These are phyloP conservation scores for Archips crataeganus DNA, from an alignment of 2,888 invertebrate genomes.

Conservation along the genomic window DNA sequence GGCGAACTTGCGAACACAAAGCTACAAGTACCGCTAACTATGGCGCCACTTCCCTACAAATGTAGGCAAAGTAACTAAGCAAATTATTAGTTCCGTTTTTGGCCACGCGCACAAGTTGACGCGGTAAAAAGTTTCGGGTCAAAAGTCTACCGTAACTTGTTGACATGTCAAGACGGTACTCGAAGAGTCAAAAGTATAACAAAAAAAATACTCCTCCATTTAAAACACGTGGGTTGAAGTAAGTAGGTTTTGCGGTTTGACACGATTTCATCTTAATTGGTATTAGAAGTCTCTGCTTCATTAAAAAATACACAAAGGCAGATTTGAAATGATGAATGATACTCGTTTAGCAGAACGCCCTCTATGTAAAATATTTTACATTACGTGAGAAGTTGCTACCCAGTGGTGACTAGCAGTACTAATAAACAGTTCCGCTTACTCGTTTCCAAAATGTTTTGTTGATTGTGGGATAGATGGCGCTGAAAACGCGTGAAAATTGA, in stretches of 20 bases:
- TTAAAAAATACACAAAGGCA: neutral
- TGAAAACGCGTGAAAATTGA: neutral
- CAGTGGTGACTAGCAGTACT: conserved; percentile 52
- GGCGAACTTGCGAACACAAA: neutral
- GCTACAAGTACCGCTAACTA: neutral
- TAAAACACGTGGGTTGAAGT: conserved; percentile 35
- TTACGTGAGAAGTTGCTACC: conserved; percentile 38
- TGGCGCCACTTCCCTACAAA: neutral
- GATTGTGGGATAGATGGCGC: conserved; percentile 45
- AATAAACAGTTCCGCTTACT: neutral
- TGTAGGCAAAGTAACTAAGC: neutral
- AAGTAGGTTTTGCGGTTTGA: conserved; percentile 49
- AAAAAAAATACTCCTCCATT: conserved; percentile 13
- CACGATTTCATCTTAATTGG: conserved; percentile 26
- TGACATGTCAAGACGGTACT: conserved; percentile 54
- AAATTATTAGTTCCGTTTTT: neutral
- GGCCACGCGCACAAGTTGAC: neutral
- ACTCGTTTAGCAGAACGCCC: conserved; percentile 24
- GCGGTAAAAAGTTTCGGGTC: conserved; percentile 44
- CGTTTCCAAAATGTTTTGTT: neutral
- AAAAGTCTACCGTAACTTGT: conserved; percentile 45
- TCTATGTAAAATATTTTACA: neutral
- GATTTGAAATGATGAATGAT: neutral
- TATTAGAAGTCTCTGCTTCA: neutral
- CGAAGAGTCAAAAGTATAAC: conserved; percentile 49